These are phyloP conservation scores for Erebia ligea DNA, from an alignment of 2,888 invertebrate species.

Conservation along the genomic window DNA sequence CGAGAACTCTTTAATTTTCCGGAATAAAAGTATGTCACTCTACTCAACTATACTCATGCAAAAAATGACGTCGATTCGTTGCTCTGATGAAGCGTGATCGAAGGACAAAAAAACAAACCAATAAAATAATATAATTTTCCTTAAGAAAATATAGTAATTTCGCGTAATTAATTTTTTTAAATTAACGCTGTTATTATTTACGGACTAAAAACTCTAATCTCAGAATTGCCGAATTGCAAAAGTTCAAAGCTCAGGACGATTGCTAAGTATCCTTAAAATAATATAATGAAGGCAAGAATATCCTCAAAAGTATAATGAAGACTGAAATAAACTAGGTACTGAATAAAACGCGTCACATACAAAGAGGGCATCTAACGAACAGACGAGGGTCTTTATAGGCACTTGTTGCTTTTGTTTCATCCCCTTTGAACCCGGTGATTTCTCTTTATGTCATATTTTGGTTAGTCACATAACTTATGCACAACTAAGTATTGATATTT, in stretches of 20 bases:
- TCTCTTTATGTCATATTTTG: background rate
- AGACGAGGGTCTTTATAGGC: conserved; percentile 24
- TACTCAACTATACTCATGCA: too few relatives aligned
- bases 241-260: background rate
- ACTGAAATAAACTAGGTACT: conserved; percentile 25
- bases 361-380: conserved; percentile 43
- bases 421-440: conserved; percentile 11
- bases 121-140: too few relatives aligned
- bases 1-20: too few relatives aligned
- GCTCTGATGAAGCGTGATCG: too few relatives aligned
- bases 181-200: background rate
- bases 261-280: background rate
- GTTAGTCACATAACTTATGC: background rate
- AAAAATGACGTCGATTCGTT: too few relatives aligned
- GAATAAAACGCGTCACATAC: conserved; percentile 30
- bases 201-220: background rate
- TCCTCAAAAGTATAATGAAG: conserved; percentile 5
- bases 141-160: too few relatives aligned
- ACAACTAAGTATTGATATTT: background rate
- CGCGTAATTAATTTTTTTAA: too few relatives aligned
- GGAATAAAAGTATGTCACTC: too few relatives aligned
- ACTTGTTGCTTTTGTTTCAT: conserved; percentile 24
- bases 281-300: background rate
- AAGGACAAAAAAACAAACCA: too few relatives aligned
- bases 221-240: background rate